phyloP scores from a whole-genome alignment of 2,797 vertebrate genomes.

The Amblyopsis hoosieri region DNA sequence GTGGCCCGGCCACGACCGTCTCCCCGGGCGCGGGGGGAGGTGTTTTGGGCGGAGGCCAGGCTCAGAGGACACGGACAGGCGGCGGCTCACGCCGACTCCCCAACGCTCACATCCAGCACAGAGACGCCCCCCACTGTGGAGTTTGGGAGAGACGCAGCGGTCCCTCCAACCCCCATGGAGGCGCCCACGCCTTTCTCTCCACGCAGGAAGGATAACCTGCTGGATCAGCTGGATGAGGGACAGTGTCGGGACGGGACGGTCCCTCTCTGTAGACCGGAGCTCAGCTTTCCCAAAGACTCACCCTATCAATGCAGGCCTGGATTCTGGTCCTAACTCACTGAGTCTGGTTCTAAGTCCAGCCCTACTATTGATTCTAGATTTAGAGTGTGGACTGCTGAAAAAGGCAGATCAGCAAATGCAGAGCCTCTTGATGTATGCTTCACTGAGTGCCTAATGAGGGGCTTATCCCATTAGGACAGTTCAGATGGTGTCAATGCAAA shows the following conservation, averaged over 20 bases:
- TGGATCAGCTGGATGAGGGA: constrained; percentile 91
- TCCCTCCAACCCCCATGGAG: constrained; percentile 85
- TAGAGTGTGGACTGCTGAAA: constrained; percentile 19
- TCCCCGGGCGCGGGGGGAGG: constrained; percentile 85
- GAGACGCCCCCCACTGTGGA: constrained; percentile 94
- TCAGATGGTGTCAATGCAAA: constrained; percentile 11
- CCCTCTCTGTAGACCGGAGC: constrained; percentile 88
- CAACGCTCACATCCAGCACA: constrained; percentile 91
- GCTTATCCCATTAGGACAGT: constrained; percentile 13
- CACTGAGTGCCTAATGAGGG: constrained; percentile 9
- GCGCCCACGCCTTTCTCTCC: constrained; percentile 86
- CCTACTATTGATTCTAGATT: constrained; percentile 5
- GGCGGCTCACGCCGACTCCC: constrained; percentile 81
- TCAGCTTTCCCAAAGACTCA: constrained; percentile 82
- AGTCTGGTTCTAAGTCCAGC: constrained; percentile 6
- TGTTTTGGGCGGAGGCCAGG: constrained; percentile 84
- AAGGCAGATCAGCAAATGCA: constrained; percentile 4
- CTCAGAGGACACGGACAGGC: constrained; percentile 73
- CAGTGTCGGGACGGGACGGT: constrained; percentile 91
- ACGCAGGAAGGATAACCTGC: constrained; percentile 74
- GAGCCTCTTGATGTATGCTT: constrained; percentile 24
- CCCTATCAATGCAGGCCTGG: constrained; percentile 86
- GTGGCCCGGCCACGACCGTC: constrained; percentile 91
- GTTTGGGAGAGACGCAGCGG: constrained; percentile 81
- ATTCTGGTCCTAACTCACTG: constrained; percentile 85